Conservation (phyloP, 2,888 invertebrate species). For the Ryuthela nishihirai region DNA sequence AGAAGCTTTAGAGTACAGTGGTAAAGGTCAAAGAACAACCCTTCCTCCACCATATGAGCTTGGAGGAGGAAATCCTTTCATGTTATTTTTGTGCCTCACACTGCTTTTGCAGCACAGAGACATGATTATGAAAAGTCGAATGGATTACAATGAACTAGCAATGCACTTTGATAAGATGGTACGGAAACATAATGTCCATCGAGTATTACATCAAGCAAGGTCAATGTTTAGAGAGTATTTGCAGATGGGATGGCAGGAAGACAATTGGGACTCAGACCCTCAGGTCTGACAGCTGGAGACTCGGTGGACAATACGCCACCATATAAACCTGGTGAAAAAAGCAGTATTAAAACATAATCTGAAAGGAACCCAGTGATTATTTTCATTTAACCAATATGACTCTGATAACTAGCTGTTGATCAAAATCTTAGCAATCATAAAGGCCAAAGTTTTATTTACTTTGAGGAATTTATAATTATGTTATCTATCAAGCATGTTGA, state of each 20-base stretch:
- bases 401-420: too few relatives aligned
- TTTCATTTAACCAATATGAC: too few relatives aligned
- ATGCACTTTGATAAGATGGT: constrained; percentile 99
- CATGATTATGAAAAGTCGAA: constrained; percentile 78
- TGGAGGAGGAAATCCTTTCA: constrained; percentile 92
- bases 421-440: too few relatives aligned
- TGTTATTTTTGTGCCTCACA: constrained; percentile 93
- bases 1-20: constrained; percentile 56
- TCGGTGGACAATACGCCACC: too few relatives aligned
- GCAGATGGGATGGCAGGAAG: constrained; percentile 55
- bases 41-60: constrained; percentile 82
- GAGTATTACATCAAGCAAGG: constrained; percentile 85
- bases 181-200: constrained; percentile 86
- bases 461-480: too few relatives aligned
- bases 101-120: constrained; percentile 88
- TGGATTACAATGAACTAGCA: constrained; percentile 97
- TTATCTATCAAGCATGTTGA: too few relatives aligned
- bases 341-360: too few relatives aligned
- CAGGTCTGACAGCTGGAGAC: constrained; percentile 33
- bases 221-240: constrained; percentile 87
- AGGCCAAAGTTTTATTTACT: too few relatives aligned
- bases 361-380: too few relatives aligned
- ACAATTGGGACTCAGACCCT: constrained; percentile 21
- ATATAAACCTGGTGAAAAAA: too few relatives aligned
- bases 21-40: constrained; percentile 21